A percentile compares a stretch with the other conserved stretches of the same genome.
phyloP scores from a whole-genome alignment of 2,888 invertebrate genomes.

The Silvanus unidentatus region DNA sequence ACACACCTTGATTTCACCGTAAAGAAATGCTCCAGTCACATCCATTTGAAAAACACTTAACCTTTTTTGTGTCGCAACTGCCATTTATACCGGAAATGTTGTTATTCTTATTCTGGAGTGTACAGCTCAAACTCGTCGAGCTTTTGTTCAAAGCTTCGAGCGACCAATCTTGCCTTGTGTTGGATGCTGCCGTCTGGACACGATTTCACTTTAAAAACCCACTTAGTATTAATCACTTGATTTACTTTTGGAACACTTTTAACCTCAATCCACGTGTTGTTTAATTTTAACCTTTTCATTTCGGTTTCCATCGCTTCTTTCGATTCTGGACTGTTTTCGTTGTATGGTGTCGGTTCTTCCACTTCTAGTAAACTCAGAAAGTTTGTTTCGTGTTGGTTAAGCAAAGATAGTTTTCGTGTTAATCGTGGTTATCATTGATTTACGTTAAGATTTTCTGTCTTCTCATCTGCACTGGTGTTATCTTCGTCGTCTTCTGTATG shows the following conservation, averaged over 20 bases:
- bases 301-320: slow-evolving; percentile 8
- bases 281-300: slow-evolving; percentile 10
- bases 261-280: slow-evolving; percentile 11
- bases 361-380: slow-evolving; percentile 5
- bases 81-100: slow-evolving; percentile 10
- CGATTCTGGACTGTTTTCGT: slow-evolving; percentile 8
- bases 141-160: slow-evolving; percentile 11
- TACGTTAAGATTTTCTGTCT: background rate
- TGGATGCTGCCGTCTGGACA: slow-evolving; percentile 4
- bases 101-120: slow-evolving; percentile 10
- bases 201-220: slow-evolving; percentile 12
- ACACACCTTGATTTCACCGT: slow-evolving; percentile 19
- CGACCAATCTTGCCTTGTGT: slow-evolving; percentile 12
- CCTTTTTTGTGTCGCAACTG: slow-evolving; percentile 7
- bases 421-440: background rate
- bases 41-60: slow-evolving; percentile 19
- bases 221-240: slow-evolving; percentile 8
- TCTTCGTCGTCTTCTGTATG: slow-evolving; percentile 2
- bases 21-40: slow-evolving; percentile 21
- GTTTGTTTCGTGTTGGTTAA: slow-evolving; percentile 7
- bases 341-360: slow-evolving; percentile 5
- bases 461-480: slow-evolving; percentile 3
- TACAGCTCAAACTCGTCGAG: slow-evolving; percentile 8
- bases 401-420: slow-evolving; percentile 7
- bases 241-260: slow-evolving; percentile 5